Base-by-base conservation (phyloP, 2,888 invertebrate species). In the Masnerella sp. region DNA sequence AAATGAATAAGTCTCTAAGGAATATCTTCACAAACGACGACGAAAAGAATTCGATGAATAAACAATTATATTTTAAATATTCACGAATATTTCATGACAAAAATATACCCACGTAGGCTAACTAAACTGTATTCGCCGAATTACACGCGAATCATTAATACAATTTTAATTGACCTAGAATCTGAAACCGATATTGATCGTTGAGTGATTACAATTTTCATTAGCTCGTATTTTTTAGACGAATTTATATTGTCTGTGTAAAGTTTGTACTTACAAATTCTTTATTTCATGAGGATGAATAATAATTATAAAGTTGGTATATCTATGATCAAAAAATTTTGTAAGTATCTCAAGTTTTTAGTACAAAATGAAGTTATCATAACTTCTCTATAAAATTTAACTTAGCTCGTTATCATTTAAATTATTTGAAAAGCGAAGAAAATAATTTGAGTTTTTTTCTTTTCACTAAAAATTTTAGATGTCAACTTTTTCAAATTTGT, bases 81-180 rank as follows among this genome's bases (percentile, higher is more conserved):
- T 0, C 15, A 9, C 32, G 15, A 14, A 9, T 25, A 62, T 28
- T 15, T n/a, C 5, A 51, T 51, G 32, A 51, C 51, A 51, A 51
- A 62, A 62, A 62, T 51, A 62, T 28, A 28, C 22, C 4, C 18
- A 11, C 30, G 28, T 15, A n/a, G 14, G n/a, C 18, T 36, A 47
- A 9, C n/a, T 38, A n/a, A 42, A 43, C 34, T 22, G 43, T 32
- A 62, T 43, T 34, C 5, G n/a, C n/a, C 11, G 38, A 30, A 32
- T 52, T 14, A 34, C 18, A 34, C n/a, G 11, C 36, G 42, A 67
- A 56, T 56, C 56, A 67, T 67, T 67, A 43, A 67, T 68, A 59
- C 47, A 59, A 42, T 49, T 59, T 56, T 43, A 68, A 42, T 58
- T 68, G 59, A 52, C 70, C 70, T 58, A 64, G 62, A 70, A 70